Evolutionary conservation across 2,113 vertebrate genomes (phyloP).

Genomic region (Dicentrarchus labrax): DNA sequence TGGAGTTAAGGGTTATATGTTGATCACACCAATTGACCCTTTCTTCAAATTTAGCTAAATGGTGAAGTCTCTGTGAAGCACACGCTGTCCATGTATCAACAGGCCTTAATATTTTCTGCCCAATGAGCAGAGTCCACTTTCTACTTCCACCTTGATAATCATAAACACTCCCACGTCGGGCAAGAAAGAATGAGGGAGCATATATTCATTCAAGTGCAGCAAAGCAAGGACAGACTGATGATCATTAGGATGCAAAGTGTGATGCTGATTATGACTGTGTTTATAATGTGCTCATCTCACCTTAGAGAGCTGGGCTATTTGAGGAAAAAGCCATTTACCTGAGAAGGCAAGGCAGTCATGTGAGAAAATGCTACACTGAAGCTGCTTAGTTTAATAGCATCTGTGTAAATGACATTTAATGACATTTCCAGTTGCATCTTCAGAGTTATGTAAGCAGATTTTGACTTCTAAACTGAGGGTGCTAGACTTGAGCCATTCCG

Average conservation of each 20-base stretch:
- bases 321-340: slow-evolving; percentile 70
- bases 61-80: not conserved
- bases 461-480: slow-evolving; percentile 11
- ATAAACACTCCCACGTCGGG: slow-evolving; percentile 31
- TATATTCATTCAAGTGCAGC: slow-evolving; percentile 52
- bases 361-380: slow-evolving; percentile 59
- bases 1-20: slow-evolving; percentile 10
- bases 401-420: slow-evolving; percentile 66
- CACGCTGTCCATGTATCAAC: slow-evolving; percentile 27
- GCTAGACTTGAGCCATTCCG: slow-evolving; percentile 30
- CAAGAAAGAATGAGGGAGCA: slow-evolving; percentile 32
- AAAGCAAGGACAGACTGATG: slow-evolving; percentile 61
- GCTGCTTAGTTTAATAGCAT: slow-evolving; percentile 52
- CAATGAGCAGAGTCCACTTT: slow-evolving; percentile 26
- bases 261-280: slow-evolving; percentile 70
- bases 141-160: slow-evolving; percentile 2
- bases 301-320: slow-evolving; percentile 62
- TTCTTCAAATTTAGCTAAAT: slow-evolving; percentile 32
- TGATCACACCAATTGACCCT: slow-evolving; percentile 34
- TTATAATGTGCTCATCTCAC: slow-evolving; percentile 69
- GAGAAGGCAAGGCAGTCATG: slow-evolving; percentile 55
- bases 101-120: slow-evolving; percentile 28
- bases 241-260: slow-evolving; percentile 69
- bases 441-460: slow-evolving; percentile 26
- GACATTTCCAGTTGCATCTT: slow-evolving; percentile 63